Evolutionary conservation across 2,113 vertebrate species (phyloP), one percentile per base, ranked within the genome.

Genomic region (Sinocyclocheilus anophthalmus): DNA sequence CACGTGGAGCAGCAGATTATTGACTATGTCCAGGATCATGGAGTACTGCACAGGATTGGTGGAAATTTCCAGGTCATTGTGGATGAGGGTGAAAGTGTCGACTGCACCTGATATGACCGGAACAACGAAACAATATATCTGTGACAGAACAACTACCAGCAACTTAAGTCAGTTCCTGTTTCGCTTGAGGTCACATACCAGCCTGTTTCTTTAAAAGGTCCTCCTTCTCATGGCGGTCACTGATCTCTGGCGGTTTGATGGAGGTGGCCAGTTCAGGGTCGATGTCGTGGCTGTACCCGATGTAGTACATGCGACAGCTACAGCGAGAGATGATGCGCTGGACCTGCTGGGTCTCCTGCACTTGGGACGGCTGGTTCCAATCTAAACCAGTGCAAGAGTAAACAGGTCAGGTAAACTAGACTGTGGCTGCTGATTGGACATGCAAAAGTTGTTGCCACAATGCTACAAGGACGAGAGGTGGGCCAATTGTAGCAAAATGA

Each of bases 271-370:
- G 92, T 90, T 99, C 98, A 0, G 98, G 97, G 94, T 98, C 96
- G 22, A 99, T 97, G 91, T 99, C 98, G 0, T 99, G 97, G 92
- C 98, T 99, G 92, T 99, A 99, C 90, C 98, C 97, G 92, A 99
- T 98, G 93, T 99, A 99, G 92, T 98, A 98, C 98, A 99, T 99
- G 87, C 97, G 94, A 91, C 98, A 99, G 92, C 94, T 99, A 93
- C 98, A 99, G 76, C 97, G 97, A 0, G 98, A 99, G 92, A 99
- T 99, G 90, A 99, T 99, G n/a, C 98, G 94, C 93, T 99, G 98
- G 42, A 99, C 97, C 91, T 99, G 98, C 91, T 97, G 97, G 26
- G 96, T 93, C 91, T 98, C 97, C 76, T 97, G 97, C 22, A 96
- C 96, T 90, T 99, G 97, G 0, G 97, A 95, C 0, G 98, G 97